Conservation (phyloP, 2,797 vertebrate species). For the Scarus forsteni region DNA sequence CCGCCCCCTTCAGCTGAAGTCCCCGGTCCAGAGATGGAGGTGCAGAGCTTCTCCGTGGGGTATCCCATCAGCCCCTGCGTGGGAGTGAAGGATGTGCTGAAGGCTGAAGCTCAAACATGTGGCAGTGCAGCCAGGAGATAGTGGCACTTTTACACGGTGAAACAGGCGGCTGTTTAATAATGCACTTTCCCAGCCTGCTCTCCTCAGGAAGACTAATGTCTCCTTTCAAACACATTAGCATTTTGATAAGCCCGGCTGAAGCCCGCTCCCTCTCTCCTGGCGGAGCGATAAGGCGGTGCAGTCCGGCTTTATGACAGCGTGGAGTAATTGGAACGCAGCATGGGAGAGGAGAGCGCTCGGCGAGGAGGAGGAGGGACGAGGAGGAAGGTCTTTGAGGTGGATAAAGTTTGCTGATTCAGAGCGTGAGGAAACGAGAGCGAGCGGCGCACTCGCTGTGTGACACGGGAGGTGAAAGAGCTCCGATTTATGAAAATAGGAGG, state of each 20-base stretch:
- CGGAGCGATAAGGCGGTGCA: conserved; percentile 64
- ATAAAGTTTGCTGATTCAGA: conserved; percentile 47
- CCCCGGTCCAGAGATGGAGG: conserved; percentile 47
- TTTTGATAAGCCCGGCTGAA: conserved; percentile 75
- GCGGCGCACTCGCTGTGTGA: conserved; percentile 6
- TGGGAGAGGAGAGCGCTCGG: conserved; percentile 69
- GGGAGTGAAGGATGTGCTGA: conserved; percentile 11
- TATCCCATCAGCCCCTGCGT: neutral
- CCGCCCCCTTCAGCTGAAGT: too few relatives aligned
- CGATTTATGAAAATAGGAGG: conserved; percentile 14
- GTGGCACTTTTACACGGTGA: conserved; percentile 75
- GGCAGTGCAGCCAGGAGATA: conserved; percentile 71
- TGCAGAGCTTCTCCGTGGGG: conserved; percentile 59
- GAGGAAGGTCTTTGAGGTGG: conserved; percentile 26
- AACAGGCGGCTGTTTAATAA: conserved; percentile 79
- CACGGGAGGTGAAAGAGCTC: conserved; percentile 7
- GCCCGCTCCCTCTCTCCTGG: conserved; percentile 56
- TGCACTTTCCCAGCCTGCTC: conserved; percentile 48
- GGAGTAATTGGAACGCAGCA: conserved; percentile 70
- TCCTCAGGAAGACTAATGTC: conserved; percentile 73
- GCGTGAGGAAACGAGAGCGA: conserved; percentile 16
- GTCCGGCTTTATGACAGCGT: conserved; percentile 57
- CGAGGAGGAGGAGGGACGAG: neutral
- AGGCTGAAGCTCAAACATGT: conserved; percentile 56
- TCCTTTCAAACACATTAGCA: conserved; percentile 75